Conservation (phyloP, 2,113 vertebrate genomes). For the Scophthalmus maximus region DNA sequence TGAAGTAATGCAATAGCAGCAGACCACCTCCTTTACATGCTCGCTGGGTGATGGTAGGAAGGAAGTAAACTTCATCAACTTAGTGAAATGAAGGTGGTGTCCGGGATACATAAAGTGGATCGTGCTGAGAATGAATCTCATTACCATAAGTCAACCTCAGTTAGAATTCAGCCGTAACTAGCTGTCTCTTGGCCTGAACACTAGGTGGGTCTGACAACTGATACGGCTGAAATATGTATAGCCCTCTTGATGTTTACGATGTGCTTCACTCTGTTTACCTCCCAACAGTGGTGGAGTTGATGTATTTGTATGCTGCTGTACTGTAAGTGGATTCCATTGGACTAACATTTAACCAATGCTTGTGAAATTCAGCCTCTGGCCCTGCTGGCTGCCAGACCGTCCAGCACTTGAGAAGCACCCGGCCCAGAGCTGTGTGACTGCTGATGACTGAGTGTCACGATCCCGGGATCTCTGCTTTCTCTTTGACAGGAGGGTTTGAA, state of each 20-base stretch:
- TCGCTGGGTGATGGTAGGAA: conserved; percentile 1
- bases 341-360: conserved; percentile 55
- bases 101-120: conserved; percentile 45
- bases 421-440: conserved; percentile 81
- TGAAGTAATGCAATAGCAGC: conserved; percentile 35
- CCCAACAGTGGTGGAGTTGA: conserved; percentile 34
- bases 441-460: conserved; percentile 83
- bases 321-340: conserved; percentile 45
- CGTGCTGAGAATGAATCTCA: conserved; percentile 65
- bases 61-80: conserved; percentile 49
- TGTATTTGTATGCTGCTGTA: conserved; percentile 30
- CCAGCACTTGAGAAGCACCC: conserved; percentile 75
- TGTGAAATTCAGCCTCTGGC: conserved; percentile 67
- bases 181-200: conserved; percentile 49
- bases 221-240: conserved; percentile 68
- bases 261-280: conserved; percentile 58
- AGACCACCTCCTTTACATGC: conserved; percentile 43
- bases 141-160: conserved; percentile 70
- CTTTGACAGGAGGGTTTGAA: conserved; percentile 83
- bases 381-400: conserved; percentile 74
- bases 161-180: conserved; percentile 68
- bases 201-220: conserved; percentile 65
- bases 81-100: conserved; percentile 49
- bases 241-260: conserved; percentile 52
- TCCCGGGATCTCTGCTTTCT: conserved; percentile 80